Conservation (phyloP, 2,113 vertebrate species). For the Calonectris borealis region DNA sequence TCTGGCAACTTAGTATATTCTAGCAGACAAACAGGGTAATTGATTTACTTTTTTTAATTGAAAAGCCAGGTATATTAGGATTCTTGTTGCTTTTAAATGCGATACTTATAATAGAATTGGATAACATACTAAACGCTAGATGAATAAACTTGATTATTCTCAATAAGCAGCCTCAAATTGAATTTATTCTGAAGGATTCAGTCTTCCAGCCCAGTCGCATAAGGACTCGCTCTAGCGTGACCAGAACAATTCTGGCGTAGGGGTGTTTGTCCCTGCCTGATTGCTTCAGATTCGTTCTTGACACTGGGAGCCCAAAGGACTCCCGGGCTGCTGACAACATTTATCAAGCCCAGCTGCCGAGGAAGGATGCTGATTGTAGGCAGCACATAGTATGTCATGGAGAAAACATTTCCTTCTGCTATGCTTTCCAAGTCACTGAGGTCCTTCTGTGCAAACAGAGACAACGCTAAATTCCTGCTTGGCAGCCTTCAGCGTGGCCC, state of each 20-base stretch:
- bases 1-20: not conserved
- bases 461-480: not conserved
- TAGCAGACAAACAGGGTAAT: not conserved
- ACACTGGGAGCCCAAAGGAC: not conserved
- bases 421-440: conserved; percentile 29
- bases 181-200: not conserved
- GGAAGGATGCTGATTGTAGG: conserved; percentile 10
- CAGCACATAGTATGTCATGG: conserved; percentile 28
- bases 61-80: not conserved
- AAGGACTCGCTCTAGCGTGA: not conserved
- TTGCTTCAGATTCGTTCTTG: not conserved
- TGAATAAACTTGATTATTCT: not conserved
- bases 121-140: not conserved
- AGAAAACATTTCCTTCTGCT: conserved; percentile 59
- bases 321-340: not conserved
- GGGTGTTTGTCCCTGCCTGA: not conserved
- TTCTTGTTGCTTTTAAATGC: not conserved
- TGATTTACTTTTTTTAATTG: not conserved
- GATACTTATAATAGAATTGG: not conserved
- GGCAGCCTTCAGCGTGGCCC: not conserved
- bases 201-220: not conserved
- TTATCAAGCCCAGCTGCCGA: conserved; percentile 46
- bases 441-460: conserved; percentile 24
- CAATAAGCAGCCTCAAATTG: not conserved
- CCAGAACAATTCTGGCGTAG: fast-evolving